Evolutionary conservation across 2,888 invertebrate genomes (phyloP), one percentile per base, ranked within the genome.

Genomic region (Euphydryas editha): DNA sequence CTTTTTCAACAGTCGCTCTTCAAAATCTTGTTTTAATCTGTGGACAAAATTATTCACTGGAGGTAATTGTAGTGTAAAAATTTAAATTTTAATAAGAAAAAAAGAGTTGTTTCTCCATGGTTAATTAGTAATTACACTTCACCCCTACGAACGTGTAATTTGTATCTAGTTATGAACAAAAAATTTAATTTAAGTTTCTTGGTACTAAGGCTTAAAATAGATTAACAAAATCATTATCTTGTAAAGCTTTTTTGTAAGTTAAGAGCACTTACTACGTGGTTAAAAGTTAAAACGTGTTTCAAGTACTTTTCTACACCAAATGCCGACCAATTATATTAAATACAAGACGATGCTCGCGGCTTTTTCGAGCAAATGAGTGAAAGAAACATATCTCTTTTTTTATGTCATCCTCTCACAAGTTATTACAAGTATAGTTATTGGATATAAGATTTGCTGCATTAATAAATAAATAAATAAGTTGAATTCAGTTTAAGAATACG

Each of bases 11-110:
- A 71, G 62, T 39, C 72, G 75, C 60, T 78, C 73, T 57, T 71
- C 74, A 24, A 61, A 68, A 20, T 75, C 76, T 61, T 78, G 62
- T 65, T 80, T 84, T 69, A 81, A 77, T 71, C 90, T 90, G 81
- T 54, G 58, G 70, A 13, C 30, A 66, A 61, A 57, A 57, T 20
- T 15, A 2, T 30, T 37, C n/a, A n/a, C 11, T 39, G 39, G 0
- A 39, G 39, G 1, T 39, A 24, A 13, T 24, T n/a, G n/a, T n/a
- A n/a, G n/a, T n/a, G n/a, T n/a, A n/a, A n/a, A n/a, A n/a, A n/a
- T n/a, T n/a, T n/a, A n/a, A n/a, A n/a, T 51, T 51, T 30, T 24
- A 51, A 51, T 51, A 18, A 51, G 24, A 8, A 30, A 21, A 47
- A 20, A 11, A 11, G 11, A 5, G 47, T 21, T 20, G 20, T 20